A percentile compares a stretch with the other conserved stretches of the same genome.
Conservation (phyloP, 2,113 vertebrate species). For the Coptodon rendalli region DNA sequence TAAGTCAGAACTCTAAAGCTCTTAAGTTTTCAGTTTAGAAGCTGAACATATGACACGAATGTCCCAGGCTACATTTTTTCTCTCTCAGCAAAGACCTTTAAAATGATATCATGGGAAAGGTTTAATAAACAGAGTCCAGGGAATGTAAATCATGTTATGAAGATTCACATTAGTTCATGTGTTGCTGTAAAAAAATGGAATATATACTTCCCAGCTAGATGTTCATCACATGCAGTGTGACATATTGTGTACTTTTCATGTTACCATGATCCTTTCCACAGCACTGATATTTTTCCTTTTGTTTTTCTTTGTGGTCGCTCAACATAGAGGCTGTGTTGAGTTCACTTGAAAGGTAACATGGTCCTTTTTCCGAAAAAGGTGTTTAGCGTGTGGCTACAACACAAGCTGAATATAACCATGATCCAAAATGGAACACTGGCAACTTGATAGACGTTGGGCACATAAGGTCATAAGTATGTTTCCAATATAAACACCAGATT, state of each 20-base stretch:
- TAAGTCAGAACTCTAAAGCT: background rate
- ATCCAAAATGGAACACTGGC: background rate
- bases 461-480: background rate
- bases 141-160: background rate
- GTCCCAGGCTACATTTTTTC: background rate
- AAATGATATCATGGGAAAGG: background rate
- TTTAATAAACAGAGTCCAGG: background rate
- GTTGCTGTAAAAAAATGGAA: background rate
- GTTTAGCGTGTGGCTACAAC: background rate
- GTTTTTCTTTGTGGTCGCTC: background rate
- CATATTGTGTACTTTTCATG: background rate
- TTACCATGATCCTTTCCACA: background rate
- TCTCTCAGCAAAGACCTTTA: background rate
- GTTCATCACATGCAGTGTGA: background rate
- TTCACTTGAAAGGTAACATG: background rate
- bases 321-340: background rate
- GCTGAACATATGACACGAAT: background rate
- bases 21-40: background rate
- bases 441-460: background rate
- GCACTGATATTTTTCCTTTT: background rate
- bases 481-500: background rate
- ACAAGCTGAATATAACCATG: background rate
- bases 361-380: background rate
- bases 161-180: background rate
- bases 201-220: background rate